Evolutionary conservation across 2,888 invertebrate species (phyloP).

Genomic region (Tinea semifulvella): DNA sequence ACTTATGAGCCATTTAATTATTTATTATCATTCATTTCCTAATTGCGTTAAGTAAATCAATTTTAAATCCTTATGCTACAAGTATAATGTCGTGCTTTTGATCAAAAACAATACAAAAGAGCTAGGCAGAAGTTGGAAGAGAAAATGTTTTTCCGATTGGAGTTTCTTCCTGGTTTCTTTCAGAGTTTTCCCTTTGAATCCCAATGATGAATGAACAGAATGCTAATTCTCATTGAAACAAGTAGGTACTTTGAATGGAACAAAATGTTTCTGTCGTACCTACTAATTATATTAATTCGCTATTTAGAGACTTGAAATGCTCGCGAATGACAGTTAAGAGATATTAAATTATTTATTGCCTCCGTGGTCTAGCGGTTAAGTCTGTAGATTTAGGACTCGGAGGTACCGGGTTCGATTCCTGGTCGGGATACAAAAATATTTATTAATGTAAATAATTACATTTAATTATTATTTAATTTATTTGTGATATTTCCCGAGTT

Average conservation of each 20-base stretch:
- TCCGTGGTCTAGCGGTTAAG: no score
- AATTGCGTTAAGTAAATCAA: not conserved
- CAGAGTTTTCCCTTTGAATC: slow-evolving; percentile 21
- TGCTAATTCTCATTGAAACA: slow-evolving; percentile 14
- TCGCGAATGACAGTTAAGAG: not conserved
- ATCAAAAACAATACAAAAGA: slow-evolving; percentile 39
- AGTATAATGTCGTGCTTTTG: slow-evolving; percentile 22
- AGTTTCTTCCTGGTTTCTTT: slow-evolving; percentile 32
- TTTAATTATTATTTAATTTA: no score
- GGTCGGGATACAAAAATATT: no score
- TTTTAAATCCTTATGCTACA: not conserved
- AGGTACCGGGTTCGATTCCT: no score
- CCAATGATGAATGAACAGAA: slow-evolving; percentile 14
- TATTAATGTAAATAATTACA: no score
- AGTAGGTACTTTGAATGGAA: slow-evolving; percentile 5
- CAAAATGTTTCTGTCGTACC: slow-evolving; percentile 2
- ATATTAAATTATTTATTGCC: no score
- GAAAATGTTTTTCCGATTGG: slow-evolving; percentile 42
- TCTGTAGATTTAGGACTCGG: no score
- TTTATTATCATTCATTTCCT: no score
- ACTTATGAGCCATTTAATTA: no score
- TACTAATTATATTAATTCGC: slow-evolving; percentile 10
- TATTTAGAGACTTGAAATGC: not conserved
- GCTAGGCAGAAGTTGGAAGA: slow-evolving; percentile 31
- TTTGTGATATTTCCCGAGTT: no score